These are phyloP conservation scores for Orthonychiurus folsomi DNA, from an alignment of 2,888 invertebrate species.

Conservation along the genomic window DNA sequence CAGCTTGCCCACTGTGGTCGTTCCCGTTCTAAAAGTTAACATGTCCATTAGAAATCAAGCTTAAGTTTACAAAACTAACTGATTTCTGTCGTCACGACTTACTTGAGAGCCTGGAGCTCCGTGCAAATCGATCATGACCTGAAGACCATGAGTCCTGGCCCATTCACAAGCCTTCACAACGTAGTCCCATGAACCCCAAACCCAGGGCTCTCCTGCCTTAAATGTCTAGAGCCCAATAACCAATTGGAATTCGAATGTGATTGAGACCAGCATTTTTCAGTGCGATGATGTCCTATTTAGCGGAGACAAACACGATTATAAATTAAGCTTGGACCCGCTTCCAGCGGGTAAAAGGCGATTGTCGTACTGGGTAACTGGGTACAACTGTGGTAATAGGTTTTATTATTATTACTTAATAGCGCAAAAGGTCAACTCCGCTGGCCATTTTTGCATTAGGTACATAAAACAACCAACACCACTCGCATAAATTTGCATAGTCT, in stretches of 20 bases:
- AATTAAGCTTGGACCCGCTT: no score
- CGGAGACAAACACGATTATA: no score
- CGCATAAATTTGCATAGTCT: no score
- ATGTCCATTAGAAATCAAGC: neutral
- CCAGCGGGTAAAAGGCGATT: no score
- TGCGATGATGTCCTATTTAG: conserved; percentile 33
- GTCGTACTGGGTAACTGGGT: no score
- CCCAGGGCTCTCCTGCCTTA: conserved; percentile 34
- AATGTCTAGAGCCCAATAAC: conserved; percentile 39
- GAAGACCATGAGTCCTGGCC: conserved; percentile 32
- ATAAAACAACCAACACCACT: no score
- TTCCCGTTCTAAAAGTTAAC: conserved; percentile 33
- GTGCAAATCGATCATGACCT: conserved; percentile 39
- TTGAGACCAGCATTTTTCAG: conserved; percentile 34
- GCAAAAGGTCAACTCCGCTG: no score
- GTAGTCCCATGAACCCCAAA: conserved; percentile 34
- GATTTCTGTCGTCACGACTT: no score
- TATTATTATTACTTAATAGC: no score
- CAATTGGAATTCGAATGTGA: conserved; percentile 37
- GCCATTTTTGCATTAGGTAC: no score
- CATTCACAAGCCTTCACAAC: conserved; percentile 31
- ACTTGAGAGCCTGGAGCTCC: conserved; percentile 38
- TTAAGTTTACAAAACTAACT: neutral
- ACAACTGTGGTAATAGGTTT: no score
- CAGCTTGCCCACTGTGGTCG: conserved; percentile 36